These are phyloP conservation scores for Pristionchus fissidentatus DNA, from an alignment of 2,888 invertebrate genomes.

Conservation along the genomic window DNA sequence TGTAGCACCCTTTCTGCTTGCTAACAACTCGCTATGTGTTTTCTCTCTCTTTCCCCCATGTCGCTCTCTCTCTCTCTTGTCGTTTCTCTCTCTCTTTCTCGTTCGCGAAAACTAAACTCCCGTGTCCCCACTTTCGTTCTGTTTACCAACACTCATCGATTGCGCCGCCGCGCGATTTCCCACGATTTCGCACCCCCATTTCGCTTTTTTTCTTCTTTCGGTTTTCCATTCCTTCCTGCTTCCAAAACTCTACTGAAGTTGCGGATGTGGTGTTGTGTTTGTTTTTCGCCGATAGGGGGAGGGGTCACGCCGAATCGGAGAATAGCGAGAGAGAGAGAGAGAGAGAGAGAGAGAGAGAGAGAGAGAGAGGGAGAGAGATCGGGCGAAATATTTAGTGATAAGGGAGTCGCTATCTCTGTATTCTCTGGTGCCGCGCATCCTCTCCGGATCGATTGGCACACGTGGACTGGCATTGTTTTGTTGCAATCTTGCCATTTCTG, in stretches of 20 bases:
- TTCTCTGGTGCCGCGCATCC: too few species aligned
- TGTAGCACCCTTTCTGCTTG: not conserved
- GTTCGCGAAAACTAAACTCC: not conserved
- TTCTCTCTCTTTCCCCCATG: not conserved
- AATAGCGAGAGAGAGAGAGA: not conserved
- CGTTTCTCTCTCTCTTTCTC: not conserved
- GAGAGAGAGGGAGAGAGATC: too few species aligned
- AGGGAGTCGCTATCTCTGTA: too few species aligned
- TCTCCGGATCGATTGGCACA: too few species aligned
- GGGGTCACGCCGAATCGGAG: not conserved
- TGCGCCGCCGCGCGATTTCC: too few species aligned
- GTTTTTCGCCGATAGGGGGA: constrained; percentile 5
- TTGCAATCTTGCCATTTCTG: too few species aligned
- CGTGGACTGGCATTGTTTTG: too few species aligned
- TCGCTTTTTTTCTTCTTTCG: not conserved
- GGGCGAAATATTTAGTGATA: too few species aligned
- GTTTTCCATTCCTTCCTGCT: not conserved
- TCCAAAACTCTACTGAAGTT: too few species aligned
- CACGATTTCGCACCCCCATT: not conserved
- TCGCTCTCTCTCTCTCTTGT: not conserved
- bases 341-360: not conserved
- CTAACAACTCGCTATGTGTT: not conserved
- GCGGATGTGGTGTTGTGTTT: not conserved
- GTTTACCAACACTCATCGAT: not conserved
- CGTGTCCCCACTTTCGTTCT: not conserved